Conservation (phyloP, 2,888 invertebrate species). For the Mellilla xanthometata region DNA sequence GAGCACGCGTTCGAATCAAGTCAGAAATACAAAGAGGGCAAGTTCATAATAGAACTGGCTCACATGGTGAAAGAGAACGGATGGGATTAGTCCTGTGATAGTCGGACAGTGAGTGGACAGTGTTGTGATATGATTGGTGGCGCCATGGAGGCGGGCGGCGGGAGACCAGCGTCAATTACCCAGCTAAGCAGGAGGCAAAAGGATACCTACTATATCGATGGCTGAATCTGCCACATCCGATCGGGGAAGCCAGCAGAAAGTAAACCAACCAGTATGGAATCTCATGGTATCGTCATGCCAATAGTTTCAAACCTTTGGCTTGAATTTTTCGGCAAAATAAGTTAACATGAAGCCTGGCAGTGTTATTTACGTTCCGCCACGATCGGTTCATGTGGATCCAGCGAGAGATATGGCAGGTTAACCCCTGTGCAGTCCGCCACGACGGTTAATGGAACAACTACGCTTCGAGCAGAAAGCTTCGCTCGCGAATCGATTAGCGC, state of each 20-base stretch:
- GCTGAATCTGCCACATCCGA: no score
- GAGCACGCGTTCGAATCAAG: constrained; percentile 99
- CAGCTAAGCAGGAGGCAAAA: no score
- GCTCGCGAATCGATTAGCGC: constrained; percentile 24
- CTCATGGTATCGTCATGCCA: no score
- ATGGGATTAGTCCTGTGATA: constrained; percentile 90
- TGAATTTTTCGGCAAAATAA: no score
- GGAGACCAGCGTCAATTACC: constrained; percentile 38
- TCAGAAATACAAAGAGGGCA: constrained; percentile 99
- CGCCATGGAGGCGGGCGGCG: constrained; percentile 38
- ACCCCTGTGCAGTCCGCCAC: background rate
- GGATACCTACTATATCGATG: no score
- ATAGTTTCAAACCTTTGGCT: no score
- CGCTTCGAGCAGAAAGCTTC: constrained; percentile 16
- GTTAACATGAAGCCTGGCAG: no score
- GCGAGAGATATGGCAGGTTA: background rate
- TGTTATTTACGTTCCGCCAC: background rate
- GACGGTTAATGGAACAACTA: constrained; percentile 13
- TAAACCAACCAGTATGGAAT: no score
- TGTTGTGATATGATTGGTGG: constrained; percentile 56
- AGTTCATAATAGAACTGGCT: constrained; percentile 99
- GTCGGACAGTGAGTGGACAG: constrained; percentile 39
- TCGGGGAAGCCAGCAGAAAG: no score
- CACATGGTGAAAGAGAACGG: constrained; percentile 99
- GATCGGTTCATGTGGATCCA: background rate